A percentile compares a stretch with the other conserved stretches of the same genome.
Evolutionary conservation across 2,888 invertebrate species (phyloP).

Genomic region (Drosophila rubida): DNA sequence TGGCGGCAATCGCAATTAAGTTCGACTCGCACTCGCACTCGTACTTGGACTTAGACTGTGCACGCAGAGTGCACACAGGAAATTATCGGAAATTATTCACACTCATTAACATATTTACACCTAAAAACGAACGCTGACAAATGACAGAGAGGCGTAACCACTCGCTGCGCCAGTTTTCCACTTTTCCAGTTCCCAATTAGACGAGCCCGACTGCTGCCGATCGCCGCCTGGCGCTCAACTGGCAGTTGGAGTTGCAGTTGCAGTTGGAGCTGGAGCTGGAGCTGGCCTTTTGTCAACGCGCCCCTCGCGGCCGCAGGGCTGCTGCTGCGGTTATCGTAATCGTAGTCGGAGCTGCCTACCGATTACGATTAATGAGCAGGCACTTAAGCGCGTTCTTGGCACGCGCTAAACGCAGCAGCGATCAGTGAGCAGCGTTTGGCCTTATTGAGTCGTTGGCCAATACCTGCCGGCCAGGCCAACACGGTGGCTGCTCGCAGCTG

Average conservation of each 20-base stretch:
- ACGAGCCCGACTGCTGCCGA: constrained; percentile 54
- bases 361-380: constrained; percentile 83
- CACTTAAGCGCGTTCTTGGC: constrained; percentile 76
- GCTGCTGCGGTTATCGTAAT: constrained; percentile 46
- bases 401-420: constrained; percentile 69
- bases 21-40: constrained; percentile 39
- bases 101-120: constrained; percentile 80
- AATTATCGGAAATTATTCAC: constrained; percentile 73
- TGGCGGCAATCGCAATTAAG: constrained; percentile 75
- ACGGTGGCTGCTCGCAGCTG: constrained; percentile 67
- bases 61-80: constrained; percentile 33
- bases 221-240: too few relatives aligned
- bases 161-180: constrained; percentile 46
- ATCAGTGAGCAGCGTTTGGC: constrained; percentile 14
- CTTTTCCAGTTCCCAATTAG: constrained; percentile 66
- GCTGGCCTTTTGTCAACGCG: constrained; percentile 53
- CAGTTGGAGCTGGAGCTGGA: too few relatives aligned
- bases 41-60: not conserved
- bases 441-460: constrained; percentile 63
- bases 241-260: too few relatives aligned
- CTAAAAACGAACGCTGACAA: constrained; percentile 73
- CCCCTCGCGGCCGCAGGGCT: constrained; percentile 9
- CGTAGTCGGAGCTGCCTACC: constrained; percentile 50
- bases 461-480: constrained; percentile 50
- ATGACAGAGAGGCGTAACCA: constrained; percentile 69